Conservation (phyloP, 2,113 vertebrate genomes). For the Stomatorhinus ivindoensis region DNA sequence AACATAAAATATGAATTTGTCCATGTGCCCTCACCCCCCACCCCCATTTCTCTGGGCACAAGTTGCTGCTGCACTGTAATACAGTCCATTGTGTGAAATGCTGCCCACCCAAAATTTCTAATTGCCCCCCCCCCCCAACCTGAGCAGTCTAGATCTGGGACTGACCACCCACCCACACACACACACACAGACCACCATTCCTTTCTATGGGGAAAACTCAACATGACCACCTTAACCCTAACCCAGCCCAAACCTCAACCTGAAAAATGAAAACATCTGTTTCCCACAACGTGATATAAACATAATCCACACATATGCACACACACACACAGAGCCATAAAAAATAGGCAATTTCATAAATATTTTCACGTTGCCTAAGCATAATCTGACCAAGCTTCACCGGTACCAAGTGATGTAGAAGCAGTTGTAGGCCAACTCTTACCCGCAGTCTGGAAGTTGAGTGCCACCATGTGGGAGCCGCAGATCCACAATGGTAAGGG, state of each 20-base stretch:
- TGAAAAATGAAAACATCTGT: no score
- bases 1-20: no score
- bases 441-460: constrained; percentile 96
- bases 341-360: background rate
- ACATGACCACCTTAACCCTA: background rate
- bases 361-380: background rate
- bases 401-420: background rate
- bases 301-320: background rate
- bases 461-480: constrained; percentile 90
- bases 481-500: constrained; percentile 84
- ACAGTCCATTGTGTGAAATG: no score
- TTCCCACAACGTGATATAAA: background rate
- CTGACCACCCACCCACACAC: no score
- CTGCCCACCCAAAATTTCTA: no score
- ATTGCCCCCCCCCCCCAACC: no score
- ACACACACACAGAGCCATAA: background rate
- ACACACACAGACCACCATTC: background rate
- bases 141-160: no score
- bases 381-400: background rate
- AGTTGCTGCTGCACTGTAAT: no score
- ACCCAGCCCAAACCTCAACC: background rate
- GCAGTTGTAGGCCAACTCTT: background rate
- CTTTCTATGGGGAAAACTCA: background rate
- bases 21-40: no score
- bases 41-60: no score